Percentiles rank a stretch among this genome's conserved stretches.
These are phyloP conservation scores for Pangasius sanitwongsei DNA, from an alignment of 2,797 vertebrate species.

Conservation along the genomic window DNA sequence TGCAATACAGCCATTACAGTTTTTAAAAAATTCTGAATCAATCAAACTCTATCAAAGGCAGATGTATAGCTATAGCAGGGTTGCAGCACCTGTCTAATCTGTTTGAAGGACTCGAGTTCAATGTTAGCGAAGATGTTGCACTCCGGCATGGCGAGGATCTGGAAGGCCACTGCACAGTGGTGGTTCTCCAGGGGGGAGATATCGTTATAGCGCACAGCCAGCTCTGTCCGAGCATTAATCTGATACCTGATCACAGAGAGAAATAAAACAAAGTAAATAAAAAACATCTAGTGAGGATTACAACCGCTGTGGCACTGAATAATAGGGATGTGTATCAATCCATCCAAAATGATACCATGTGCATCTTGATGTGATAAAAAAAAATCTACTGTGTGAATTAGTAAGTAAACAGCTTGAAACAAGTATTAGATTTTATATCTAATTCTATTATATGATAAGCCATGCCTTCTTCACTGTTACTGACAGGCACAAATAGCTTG, in stretches of 20 bases:
- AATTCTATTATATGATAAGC: background rate
- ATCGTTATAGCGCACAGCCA: constrained; percentile 91
- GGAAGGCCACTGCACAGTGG: constrained; percentile 90
- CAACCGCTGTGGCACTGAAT: background rate
- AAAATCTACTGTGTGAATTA: background rate
- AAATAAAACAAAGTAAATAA: background rate
- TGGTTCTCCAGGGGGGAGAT: constrained; percentile 93
- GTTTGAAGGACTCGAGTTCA: constrained; percentile 79
- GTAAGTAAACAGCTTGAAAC: background rate
- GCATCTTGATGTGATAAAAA: background rate
- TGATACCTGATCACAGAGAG: constrained; percentile 68
- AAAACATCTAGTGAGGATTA: background rate
- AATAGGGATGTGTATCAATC: background rate
- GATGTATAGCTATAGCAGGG: background rate
- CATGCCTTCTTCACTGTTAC: background rate
- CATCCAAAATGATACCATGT: background rate
- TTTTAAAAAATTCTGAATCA: background rate
- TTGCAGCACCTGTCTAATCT: constrained; percentile 81
- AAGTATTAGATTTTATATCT: background rate
- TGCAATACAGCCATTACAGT: background rate
- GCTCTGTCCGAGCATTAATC: constrained; percentile 89
- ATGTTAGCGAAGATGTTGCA: constrained; percentile 87
- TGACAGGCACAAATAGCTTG: background rate
- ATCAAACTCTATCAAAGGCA: background rate
- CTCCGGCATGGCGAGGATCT: constrained; percentile 85